A percentile compares a stretch with the other conserved stretches of the same genome.
These are phyloP conservation scores for Chaetops frenatus DNA, from an alignment of 2,113 vertebrate species.

Conservation along the genomic window DNA sequence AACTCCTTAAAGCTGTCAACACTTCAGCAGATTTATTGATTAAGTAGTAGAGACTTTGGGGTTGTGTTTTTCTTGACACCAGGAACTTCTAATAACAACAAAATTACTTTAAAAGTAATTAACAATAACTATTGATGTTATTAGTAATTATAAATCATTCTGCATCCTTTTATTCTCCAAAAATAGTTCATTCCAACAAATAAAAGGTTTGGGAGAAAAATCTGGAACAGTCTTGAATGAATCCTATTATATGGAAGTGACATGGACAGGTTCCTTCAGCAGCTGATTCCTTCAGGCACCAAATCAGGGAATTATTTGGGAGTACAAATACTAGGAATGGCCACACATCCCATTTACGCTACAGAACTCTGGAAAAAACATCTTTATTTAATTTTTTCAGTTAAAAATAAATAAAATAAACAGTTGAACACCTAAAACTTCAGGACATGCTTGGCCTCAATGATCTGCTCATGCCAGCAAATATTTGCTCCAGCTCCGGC, in stretches of 20 bases:
- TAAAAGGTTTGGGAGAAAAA: not conserved
- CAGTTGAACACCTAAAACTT: not conserved
- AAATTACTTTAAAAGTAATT: not conserved
- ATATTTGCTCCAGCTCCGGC: not conserved
- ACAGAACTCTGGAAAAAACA: not conserved
- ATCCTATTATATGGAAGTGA: not conserved
- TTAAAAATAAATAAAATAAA: not conserved
- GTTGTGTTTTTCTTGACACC: not conserved
- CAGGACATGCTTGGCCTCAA: not conserved
- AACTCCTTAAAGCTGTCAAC: not conserved
- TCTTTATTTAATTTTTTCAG: not conserved
- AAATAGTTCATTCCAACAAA: not conserved
- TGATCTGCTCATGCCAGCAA: not conserved
- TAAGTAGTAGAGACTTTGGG: not conserved
- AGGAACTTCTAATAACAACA: not conserved
- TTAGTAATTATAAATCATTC: not conserved
- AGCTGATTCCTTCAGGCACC: not conserved
- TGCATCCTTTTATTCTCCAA: not conserved
- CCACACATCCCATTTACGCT: not conserved
- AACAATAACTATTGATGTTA: too few species aligned
- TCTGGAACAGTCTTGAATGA: not conserved
- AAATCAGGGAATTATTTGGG: not conserved
- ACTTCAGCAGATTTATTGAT: not conserved
- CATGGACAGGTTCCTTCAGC: not conserved
- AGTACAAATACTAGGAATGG: fast-evolving